Percentiles rank a stretch among this genome's conserved stretches.
phyloP scores from a whole-genome alignment of 1,140 invertebrate genomes.

The Brachionus koreanus region DNA sequence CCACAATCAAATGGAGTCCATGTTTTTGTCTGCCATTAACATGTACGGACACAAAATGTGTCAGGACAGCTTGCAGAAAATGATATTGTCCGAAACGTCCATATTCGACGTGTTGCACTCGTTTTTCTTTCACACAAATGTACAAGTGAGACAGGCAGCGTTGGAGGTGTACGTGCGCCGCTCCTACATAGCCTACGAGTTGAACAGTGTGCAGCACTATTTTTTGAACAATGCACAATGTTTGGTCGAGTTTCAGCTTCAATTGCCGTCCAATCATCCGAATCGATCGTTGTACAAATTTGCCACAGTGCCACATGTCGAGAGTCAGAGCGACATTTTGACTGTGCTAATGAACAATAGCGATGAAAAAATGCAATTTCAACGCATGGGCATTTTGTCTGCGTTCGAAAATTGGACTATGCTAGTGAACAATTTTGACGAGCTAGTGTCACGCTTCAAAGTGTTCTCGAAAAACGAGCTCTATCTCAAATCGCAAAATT shows the following conservation, averaged over 20 bases:
- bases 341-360: not conserved
- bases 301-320: conserved; percentile 45
- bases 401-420: conserved; percentile 81
- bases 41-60: conserved; percentile 83
- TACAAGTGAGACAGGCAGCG: conserved; percentile 83
- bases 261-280: conserved; percentile 86
- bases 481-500: not conserved
- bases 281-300: conserved; percentile 49
- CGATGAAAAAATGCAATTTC: conserved; percentile 46
- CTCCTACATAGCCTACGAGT: conserved; percentile 75
- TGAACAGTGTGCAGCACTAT: too few species aligned
- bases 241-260: conserved; percentile 88
- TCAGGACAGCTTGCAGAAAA: conserved; percentile 86
- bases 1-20: conserved; percentile 73
- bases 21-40: conserved; percentile 93
- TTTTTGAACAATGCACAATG: conserved; percentile 69
- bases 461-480: not conserved
- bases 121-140: conserved; percentile 92
- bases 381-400: conserved; percentile 83
- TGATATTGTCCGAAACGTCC: conserved; percentile 92
- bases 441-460: not conserved
- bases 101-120: conserved; percentile 98
- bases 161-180: conserved; percentile 85
- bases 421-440: conserved; percentile 63
- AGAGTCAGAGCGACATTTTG: conserved; percentile 46